These are phyloP conservation scores for Scolopax mira DNA, from an alignment of 2,113 vertebrate genomes.

Conservation along the genomic window DNA sequence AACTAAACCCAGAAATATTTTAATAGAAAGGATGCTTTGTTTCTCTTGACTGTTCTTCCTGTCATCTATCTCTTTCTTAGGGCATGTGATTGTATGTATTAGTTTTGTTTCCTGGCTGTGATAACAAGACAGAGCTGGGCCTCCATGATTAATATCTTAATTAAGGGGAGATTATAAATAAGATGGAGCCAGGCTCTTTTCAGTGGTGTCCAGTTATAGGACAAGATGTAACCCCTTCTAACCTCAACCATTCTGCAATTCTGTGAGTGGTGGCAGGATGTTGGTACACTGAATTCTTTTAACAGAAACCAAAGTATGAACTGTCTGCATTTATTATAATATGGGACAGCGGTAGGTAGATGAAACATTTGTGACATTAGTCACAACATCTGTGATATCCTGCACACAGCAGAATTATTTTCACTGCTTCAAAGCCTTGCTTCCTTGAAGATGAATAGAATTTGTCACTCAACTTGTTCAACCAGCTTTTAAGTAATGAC, in stretches of 20 bases:
- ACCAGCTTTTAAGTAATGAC: slow-evolving; percentile 1
- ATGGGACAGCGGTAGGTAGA: neutral
- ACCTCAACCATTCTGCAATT: neutral
- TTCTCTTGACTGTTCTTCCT: neutral
- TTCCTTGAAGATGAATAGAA: neutral
- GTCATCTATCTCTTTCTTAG: neutral
- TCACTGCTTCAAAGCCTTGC: slow-evolving; percentile 6
- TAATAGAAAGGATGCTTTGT: neutral
- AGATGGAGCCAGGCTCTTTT: neutral
- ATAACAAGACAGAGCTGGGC: neutral
- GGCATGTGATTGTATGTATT: neutral
- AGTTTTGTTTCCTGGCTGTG: neutral
- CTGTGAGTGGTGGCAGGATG: neutral
- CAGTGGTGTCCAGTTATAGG: neutral
- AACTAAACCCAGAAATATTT: neutral
- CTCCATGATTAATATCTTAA: neutral
- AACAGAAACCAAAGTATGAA: neutral
- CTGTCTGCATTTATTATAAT: neutral
- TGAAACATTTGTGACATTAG: neutral
- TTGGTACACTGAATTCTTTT: neutral
- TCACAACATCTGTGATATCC: neutral
- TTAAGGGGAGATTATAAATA: neutral
- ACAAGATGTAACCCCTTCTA: neutral
- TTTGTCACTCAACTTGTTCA: neutral
- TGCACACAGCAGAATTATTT: neutral